A percentile compares a stretch with the other conserved stretches of the same genome.
Evolutionary conservation across 1,140 invertebrate species (phyloP).

Genomic region (Laodelphax striatellus): DNA sequence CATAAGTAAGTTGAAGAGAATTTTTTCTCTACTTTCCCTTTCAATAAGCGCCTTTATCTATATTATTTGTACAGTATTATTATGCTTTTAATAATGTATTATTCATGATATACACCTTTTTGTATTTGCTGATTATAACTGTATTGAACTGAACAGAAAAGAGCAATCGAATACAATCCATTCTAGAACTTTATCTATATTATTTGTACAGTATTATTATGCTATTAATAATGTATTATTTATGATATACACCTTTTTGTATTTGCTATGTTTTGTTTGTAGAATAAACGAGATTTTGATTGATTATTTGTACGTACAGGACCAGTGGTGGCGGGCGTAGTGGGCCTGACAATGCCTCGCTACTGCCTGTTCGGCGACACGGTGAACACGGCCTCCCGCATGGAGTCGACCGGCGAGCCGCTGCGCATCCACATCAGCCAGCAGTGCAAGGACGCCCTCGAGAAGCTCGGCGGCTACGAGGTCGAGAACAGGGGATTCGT

Average conservation of each 20-base stretch:
- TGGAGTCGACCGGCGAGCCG: conserved; percentile 90
- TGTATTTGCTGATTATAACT: no score
- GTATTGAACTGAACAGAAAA: no score
- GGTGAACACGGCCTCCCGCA: conserved; percentile 84
- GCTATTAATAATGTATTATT: no score
- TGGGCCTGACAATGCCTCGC: conserved; percentile 92
- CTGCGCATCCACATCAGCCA: conserved; percentile 84
- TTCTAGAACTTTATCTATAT: neutral
- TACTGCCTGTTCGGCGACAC: conserved; percentile 93
- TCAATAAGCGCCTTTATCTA: no score
- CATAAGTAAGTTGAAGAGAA: no score
- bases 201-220: neutral
- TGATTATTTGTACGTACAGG: conserved; percentile 35
- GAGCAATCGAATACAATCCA: no score
- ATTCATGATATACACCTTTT: no score
- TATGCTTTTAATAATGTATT: no score
- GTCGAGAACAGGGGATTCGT: conserved; percentile 75
- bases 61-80: neutral
- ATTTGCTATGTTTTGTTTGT: no score
- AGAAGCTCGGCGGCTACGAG: conserved; percentile 67
- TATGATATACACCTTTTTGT: no score
- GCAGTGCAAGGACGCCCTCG: conserved; percentile 70
- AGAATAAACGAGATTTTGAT: no score
- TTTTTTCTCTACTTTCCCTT: no score
- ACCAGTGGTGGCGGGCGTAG: conserved; percentile 86